Conservation (phyloP, 2,888 invertebrate species). For the Nemurella pictetii region DNA sequence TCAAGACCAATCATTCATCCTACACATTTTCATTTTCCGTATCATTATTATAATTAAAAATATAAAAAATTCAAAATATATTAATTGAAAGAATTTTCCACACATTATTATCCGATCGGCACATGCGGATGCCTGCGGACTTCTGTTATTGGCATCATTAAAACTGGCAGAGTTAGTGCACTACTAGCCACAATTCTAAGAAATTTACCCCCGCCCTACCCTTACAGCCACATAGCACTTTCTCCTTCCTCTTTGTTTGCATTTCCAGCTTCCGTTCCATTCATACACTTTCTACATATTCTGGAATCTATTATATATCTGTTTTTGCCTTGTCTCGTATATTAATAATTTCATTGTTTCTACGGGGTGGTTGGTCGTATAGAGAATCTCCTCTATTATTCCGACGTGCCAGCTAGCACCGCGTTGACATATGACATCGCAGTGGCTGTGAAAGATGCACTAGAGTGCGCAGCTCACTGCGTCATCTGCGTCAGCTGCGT, state of each 20-base stretch:
- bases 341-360: not conserved
- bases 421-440: not conserved
- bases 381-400: not conserved
- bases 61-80: not conserved
- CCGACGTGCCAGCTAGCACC: not conserved
- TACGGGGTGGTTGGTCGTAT: not conserved
- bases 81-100: too few relatives aligned
- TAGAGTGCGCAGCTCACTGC: not conserved
- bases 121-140: too few relatives aligned
- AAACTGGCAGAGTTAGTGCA: not conserved
- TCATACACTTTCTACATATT: not conserved
- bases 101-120: too few relatives aligned
- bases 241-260: conserved; percentile 15
- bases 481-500: not conserved
- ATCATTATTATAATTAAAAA: not conserved
- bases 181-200: not conserved
- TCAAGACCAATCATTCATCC: too few relatives aligned
- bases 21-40: not conserved
- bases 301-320: not conserved
- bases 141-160: not conserved
- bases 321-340: not conserved
- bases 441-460: not conserved
- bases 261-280: conserved; percentile 12
- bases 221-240: not conserved
- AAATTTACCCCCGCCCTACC: not conserved